Conservation (phyloP, 2,888 invertebrate species). For the Ethmia dodecea region DNA sequence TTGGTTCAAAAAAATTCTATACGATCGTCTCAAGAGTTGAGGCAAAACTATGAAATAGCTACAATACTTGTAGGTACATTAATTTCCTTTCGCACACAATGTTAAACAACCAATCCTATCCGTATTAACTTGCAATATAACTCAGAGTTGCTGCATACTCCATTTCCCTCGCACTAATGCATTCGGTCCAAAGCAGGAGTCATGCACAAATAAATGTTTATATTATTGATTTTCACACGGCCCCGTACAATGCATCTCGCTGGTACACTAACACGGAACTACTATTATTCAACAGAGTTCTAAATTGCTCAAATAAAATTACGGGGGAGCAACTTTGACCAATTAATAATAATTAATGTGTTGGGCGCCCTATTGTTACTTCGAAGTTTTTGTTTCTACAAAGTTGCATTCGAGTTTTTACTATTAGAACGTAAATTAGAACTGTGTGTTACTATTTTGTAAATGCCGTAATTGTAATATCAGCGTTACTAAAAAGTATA, state of each 20-base stretch:
- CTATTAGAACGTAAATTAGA: conserved; percentile 29
- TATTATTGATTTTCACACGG: conserved; percentile 75
- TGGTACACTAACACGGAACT: conserved; percentile 33
- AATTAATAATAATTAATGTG: conserved; percentile 68
- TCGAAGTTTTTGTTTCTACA: conserved; percentile 58
- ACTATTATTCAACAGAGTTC: conserved; percentile 49
- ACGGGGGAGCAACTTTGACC: conserved; percentile 58
- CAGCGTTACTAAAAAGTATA: too few species aligned
- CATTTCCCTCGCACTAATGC: too few species aligned
- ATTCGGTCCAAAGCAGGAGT: conserved; percentile 28
- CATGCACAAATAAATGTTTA: conserved; percentile 56
- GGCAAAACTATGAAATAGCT: too few species aligned
- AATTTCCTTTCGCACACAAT: too few species aligned
- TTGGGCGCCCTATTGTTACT: conserved; percentile 47
- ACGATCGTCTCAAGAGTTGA: too few species aligned
- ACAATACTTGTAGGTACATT: too few species aligned
- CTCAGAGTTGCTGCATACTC: too few species aligned
- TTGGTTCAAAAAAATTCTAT: too few species aligned
- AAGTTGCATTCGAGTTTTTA: conserved; percentile 51
- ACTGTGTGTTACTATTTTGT: conserved; percentile 49
- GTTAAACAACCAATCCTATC: too few species aligned
- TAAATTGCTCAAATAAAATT: conserved; percentile 50
- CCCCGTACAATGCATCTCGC: conserved; percentile 48
- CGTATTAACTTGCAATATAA: too few species aligned
- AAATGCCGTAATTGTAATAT: too few species aligned